Evolutionary conservation across 2,797 vertebrate species (phyloP).

Genomic region (Aplochiton taeniatus): DNA sequence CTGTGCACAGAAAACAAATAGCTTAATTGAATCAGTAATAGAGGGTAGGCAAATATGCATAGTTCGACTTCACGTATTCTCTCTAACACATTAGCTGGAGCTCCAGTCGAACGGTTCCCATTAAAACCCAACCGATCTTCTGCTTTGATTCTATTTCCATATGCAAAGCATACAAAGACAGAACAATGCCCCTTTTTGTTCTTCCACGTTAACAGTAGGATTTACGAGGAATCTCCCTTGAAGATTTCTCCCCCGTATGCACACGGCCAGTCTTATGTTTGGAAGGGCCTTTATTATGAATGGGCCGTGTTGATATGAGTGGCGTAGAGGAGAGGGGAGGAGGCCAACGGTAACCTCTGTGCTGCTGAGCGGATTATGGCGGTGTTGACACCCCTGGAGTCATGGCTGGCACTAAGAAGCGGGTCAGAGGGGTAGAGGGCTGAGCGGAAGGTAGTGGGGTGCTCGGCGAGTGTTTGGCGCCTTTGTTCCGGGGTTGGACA

Average conservation of each 20-base stretch:
- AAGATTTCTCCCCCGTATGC: conserved; percentile 13
- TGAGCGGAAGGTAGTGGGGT: conserved; percentile 32
- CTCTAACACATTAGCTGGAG: not conserved
- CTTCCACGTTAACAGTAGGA: no score
- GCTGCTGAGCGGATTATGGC: conserved; percentile 23
- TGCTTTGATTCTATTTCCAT: no score
- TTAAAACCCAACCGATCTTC: no score
- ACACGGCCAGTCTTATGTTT: conserved; percentile 22
- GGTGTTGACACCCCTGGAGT: conserved; percentile 43
- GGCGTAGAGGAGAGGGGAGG: conserved; percentile 16
- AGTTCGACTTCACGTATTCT: conserved; percentile 7
- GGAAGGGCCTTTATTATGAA: conserved; percentile 20
- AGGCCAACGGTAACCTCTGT: conserved; percentile 39
- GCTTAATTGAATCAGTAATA: conserved; percentile 3
- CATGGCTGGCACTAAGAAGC: conserved; percentile 42
- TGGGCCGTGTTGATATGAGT: conserved; percentile 20
- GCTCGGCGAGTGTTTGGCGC: conserved; percentile 35
- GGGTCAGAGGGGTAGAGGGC: conserved; percentile 18
- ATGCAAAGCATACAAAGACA: no score
- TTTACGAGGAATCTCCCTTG: conserved; percentile 12
- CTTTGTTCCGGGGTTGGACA: conserved; percentile 6
- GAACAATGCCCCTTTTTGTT: no score
- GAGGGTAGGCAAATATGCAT: conserved; percentile 27
- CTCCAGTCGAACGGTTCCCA: no score
- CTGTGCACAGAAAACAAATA: conserved; percentile 9